A percentile compares a stretch with the other conserved stretches of the same genome.
phyloP scores from a whole-genome alignment of 2,888 invertebrate species.

The Scaptomyza parva region DNA sequence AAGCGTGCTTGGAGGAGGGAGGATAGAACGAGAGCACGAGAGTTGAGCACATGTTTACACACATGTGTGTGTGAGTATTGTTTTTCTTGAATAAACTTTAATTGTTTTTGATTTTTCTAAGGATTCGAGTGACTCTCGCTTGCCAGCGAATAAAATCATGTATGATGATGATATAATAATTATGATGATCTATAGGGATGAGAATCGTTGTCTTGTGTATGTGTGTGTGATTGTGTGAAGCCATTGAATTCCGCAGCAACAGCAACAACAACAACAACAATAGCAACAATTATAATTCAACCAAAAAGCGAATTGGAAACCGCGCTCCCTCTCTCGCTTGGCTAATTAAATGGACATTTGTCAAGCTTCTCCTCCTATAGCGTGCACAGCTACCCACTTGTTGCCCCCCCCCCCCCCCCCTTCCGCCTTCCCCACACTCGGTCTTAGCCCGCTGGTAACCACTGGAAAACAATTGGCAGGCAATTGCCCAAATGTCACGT shows the following conservation, averaged over 20 bases:
- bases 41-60: slow-evolving; percentile 59
- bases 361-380: slow-evolving; percentile 62
- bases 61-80: slow-evolving; percentile 70
- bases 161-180: slow-evolving; percentile 10
- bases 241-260: slow-evolving; percentile 48
- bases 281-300: slow-evolving; percentile 34
- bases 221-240: slow-evolving; percentile 44
- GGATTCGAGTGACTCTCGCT: slow-evolving; percentile 72
- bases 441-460: slow-evolving; percentile 20
- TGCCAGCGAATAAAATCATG: slow-evolving; percentile 22
- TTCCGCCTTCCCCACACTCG: no score
- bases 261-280: slow-evolving; percentile 11
- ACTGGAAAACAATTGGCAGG: slow-evolving; percentile 57
- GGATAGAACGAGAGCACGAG: slow-evolving; percentile 2
- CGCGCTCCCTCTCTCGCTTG: slow-evolving; percentile 32
- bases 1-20: slow-evolving; percentile 3
- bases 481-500: slow-evolving; percentile 77
- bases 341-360: slow-evolving; percentile 78
- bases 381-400: slow-evolving; percentile 5
- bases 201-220: slow-evolving; percentile 16
- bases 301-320: slow-evolving; percentile 37
- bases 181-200: not conserved
- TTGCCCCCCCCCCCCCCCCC: no score
- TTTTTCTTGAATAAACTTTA: slow-evolving; percentile 79
- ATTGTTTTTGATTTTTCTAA: slow-evolving; percentile 79